Percentiles rank a stretch among this genome's conserved stretches.
These are phyloP conservation scores for Pollicipes pollicipes DNA, from an alignment of 1,140 invertebrate genomes.

Conservation along the genomic window DNA sequence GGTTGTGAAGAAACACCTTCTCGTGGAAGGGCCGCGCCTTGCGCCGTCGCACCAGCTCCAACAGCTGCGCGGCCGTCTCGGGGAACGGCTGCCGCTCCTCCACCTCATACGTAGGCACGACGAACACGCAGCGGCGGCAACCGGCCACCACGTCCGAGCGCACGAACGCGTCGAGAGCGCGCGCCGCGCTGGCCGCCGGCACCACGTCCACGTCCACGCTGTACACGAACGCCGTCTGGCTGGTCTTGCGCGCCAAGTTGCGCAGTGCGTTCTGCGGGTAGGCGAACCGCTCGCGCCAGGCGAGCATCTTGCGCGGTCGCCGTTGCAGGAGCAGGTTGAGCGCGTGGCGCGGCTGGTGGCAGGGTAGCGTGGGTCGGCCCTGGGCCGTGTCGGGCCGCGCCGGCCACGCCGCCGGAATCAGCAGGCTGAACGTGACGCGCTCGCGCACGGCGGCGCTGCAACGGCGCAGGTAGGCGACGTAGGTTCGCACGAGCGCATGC, in stretches of 20 bases:
- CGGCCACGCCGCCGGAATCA: too few species aligned
- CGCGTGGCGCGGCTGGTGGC: too few species aligned
- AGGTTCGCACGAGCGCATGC: conserved; percentile 27
- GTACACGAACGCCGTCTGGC: conserved; percentile 57
- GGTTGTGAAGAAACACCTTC: conserved; percentile 80
- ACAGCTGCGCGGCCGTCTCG: conserved; percentile 51
- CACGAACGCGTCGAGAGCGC: conserved; percentile 49
- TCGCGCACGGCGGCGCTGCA: neutral
- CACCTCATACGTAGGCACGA: conserved; percentile 81
- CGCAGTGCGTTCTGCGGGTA: conserved; percentile 75
- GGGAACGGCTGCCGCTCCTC: conserved; percentile 57
- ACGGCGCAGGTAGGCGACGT: conserved; percentile 43
- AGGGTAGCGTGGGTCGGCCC: too few species aligned
- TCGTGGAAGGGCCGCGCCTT: conserved; percentile 76
- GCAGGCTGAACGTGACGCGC: too few species aligned
- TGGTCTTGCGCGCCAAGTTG: conserved; percentile 65
- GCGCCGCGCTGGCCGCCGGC: conserved; percentile 33
- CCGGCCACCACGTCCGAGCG: neutral
- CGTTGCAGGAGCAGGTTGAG: conserved; percentile 26
- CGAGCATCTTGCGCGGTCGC: conserved; percentile 33
- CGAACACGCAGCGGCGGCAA: conserved; percentile 51
- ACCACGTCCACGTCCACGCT: conserved; percentile 71
- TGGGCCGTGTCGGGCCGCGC: too few species aligned
- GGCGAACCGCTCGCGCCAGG: conserved; percentile 46
- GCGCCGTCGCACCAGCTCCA: conserved; percentile 51